Evolutionary conservation across 1,140 invertebrate species (phyloP).

Genomic region (Steinernema khuongi): DNA sequence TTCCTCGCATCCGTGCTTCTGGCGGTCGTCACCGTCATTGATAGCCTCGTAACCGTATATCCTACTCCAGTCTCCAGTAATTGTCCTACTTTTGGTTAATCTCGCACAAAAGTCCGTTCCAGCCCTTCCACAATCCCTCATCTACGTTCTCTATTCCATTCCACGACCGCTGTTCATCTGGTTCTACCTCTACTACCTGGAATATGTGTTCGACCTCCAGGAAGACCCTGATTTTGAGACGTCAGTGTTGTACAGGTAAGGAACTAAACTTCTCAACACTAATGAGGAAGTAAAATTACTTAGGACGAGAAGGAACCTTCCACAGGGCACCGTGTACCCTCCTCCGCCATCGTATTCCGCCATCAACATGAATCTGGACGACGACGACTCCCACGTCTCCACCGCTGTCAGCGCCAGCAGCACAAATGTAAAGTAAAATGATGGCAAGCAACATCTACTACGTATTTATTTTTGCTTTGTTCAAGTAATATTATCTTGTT

Average conservation of each 20-base stretch:
- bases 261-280: too few relatives aligned
- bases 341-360: background rate
- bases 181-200: slow-evolving; percentile 10
- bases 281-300: too few relatives aligned
- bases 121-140: background rate
- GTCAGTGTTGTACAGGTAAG: background rate
- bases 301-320: background rate
- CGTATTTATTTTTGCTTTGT: too few relatives aligned
- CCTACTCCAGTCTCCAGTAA: background rate
- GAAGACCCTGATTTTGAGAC: background rate
- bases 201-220: background rate
- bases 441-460: too few relatives aligned
- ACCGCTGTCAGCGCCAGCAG: background rate
- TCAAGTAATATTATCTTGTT: too few relatives aligned
- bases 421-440: background rate
- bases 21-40: background rate
- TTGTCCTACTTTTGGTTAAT: background rate
- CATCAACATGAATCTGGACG: background rate
- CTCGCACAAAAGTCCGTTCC: background rate
- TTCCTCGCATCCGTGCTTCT: background rate
- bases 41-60: background rate
- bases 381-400: background rate
- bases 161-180: background rate
- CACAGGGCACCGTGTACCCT: background rate
- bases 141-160: background rate